Evolutionary conservation across 1,140 invertebrate species (phyloP).

Genomic region (Chironomus striatipennis): DNA sequence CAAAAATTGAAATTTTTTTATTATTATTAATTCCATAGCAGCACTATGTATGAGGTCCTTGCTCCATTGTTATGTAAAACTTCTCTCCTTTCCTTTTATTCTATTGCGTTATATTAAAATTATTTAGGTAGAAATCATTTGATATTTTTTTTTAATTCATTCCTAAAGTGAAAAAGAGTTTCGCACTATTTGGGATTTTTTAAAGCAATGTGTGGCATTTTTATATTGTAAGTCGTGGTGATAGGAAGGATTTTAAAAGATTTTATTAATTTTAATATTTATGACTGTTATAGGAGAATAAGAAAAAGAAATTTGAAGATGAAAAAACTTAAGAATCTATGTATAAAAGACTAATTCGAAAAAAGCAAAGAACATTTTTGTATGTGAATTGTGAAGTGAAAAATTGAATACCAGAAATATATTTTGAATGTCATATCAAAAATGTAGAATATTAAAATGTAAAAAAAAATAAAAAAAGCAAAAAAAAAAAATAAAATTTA

Average conservation of each 20-base stretch:
- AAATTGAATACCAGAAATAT: too few species aligned
- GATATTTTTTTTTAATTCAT: background rate
- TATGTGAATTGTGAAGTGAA: too few species aligned
- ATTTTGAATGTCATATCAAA: too few species aligned
- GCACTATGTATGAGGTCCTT: background rate
- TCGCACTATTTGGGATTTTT: too few species aligned
- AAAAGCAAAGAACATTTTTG: background rate
- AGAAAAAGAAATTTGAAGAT: too few species aligned
- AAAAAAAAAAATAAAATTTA: too few species aligned
- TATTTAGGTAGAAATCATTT: constrained; percentile 18
- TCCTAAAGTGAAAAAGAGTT: background rate
- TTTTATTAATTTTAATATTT: background rate
- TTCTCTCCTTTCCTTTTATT: background rate
- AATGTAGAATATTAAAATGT: too few species aligned
- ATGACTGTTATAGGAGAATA: background rate
- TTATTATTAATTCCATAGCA: background rate
- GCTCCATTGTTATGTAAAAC: constrained; percentile 17
- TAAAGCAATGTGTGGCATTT: background rate
- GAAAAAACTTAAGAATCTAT: background rate
- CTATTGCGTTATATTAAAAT: constrained; percentile 10
- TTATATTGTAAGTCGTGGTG: background rate
- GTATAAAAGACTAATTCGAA: background rate
- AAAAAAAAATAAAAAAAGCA: too few species aligned
- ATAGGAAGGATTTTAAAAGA: background rate
- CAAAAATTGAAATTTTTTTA: too few species aligned